These are phyloP conservation scores for Brienomyrus longianalis DNA, from an alignment of 2,113 vertebrate species.

Conservation along the genomic window DNA sequence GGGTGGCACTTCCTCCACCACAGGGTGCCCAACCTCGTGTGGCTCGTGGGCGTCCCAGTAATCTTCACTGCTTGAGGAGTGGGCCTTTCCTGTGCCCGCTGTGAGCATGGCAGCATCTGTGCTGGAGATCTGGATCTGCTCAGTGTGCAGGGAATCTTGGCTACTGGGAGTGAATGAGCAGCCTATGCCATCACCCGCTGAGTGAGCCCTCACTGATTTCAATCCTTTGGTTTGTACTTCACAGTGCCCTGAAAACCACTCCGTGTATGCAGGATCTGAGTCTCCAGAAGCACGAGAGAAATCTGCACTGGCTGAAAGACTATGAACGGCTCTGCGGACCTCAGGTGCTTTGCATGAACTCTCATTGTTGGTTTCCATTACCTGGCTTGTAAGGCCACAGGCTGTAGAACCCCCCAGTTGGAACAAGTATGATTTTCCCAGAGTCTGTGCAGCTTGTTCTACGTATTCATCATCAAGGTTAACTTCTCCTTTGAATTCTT, in stretches of 20 bases:
- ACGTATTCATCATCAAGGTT: neutral
- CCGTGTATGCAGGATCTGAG: conserved; percentile 47
- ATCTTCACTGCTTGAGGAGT: conserved; percentile 53
- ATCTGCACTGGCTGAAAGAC: neutral
- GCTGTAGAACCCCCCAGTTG: neutral
- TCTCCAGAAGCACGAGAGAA: conserved; percentile 31
- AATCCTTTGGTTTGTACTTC: conserved; percentile 45
- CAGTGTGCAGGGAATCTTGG: neutral
- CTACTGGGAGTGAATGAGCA: neutral
- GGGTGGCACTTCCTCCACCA: conserved; percentile 22
- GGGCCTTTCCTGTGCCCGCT: conserved; percentile 8
- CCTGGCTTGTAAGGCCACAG: neutral
- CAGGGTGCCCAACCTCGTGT: conserved; percentile 22
- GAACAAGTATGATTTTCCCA: neutral
- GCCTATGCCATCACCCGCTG: neutral
- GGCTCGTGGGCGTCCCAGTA: conserved; percentile 62
- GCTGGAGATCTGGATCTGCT: neutral
- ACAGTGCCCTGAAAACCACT: conserved; percentile 45
- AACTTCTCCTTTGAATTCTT: neutral
- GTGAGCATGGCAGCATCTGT: neutral
- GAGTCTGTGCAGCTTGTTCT: neutral
- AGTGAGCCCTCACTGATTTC: neutral
- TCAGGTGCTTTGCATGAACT: neutral
- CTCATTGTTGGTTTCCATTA: neutral
- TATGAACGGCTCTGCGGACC: neutral